Evolutionary conservation across 2,888 invertebrate genomes (phyloP).

Genomic region (Hyles lineata): DNA sequence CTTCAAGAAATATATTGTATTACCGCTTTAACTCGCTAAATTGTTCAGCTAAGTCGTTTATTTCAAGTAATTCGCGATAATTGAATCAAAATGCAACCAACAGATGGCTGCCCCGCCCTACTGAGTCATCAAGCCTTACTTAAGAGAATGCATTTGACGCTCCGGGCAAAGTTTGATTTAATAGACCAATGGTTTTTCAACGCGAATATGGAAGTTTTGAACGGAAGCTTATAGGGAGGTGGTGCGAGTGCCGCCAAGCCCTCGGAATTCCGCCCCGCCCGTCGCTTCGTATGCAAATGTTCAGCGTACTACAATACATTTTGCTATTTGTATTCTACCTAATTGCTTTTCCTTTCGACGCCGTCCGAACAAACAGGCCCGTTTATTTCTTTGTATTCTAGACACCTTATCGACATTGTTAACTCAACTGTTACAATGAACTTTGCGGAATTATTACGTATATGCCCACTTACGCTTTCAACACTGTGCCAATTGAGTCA

Average conservation of each 20-base stretch:
- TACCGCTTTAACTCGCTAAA: conserved; percentile 15
- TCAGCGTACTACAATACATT: conserved; percentile 73
- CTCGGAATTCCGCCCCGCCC: conserved; percentile 59
- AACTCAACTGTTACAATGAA: conserved; percentile 47
- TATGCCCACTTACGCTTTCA: conserved; percentile 13
- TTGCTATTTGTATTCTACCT: conserved; percentile 76
- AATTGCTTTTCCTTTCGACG: conserved; percentile 80
- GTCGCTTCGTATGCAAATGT: conserved; percentile 77
- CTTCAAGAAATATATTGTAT: not conserved
- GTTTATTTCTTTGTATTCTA: conserved; percentile 63
- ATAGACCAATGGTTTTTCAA: conserved; percentile 56
- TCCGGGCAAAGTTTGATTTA: conserved; percentile 15
- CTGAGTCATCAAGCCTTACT: not conserved
- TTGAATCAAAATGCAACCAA: conserved; percentile 10
- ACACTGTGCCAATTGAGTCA: conserved; percentile 6
- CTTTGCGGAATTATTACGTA: conserved; percentile 37
- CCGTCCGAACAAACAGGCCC: conserved; percentile 59
- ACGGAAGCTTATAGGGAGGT: conserved; percentile 60
- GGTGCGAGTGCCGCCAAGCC: conserved; percentile 50
- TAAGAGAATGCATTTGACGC: conserved; percentile 20
- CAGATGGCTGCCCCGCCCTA: not conserved
- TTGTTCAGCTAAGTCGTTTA: conserved; percentile 30
- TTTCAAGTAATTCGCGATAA: conserved; percentile 11
- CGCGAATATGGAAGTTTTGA: conserved; percentile 54
- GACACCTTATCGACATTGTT: conserved; percentile 61